Evolutionary conservation across 2,797 vertebrate genomes (phyloP), one percentile per base, ranked within the genome.

Genomic region (Chaenodraco wilsoni): DNA sequence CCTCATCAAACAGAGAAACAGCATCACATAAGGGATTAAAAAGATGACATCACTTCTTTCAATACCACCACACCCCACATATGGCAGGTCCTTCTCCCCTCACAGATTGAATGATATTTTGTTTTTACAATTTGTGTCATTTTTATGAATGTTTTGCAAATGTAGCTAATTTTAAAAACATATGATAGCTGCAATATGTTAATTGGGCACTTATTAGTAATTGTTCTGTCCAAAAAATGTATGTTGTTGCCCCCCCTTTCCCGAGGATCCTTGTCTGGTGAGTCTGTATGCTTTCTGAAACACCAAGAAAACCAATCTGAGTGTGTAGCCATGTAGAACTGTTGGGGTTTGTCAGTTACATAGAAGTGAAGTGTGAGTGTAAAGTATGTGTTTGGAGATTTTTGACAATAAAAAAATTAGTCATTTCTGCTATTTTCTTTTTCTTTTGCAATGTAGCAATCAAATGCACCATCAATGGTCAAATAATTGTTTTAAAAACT

Each of bases 341-440:
- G 61, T 54, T 55, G 14, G 50, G 45, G 59, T 72, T 67, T 72
- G 9, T 74, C 57, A 74, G 55, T 73, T 46, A 33, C 31, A 19
- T 76, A 85, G 63, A 79, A 55, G 77, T 72, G 73, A 48, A 73
- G 65, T 66, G 62, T 75, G 85, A 72, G 72, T 88, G 74, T 85
- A 77, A 77, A 66, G 74, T 62, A 55, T 84, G 76, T 88, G 84
- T 88, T 84, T 69, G 60, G 71, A 84, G 52, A 45, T 82, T 90
- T 91, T 90, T 87, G 77, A 89, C 73, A 91, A 79, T 92, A 91
- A 92, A 93, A 88, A 48, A 27, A 66, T 61, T 84, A 76, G 76
- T 76, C 0, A 49, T 74, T 84, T 85, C 51, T 78, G 70, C 17
- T 68, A 15, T 69, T 73, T 76, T 72, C 21, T 40, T 75, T 57